A percentile compares a stretch with the other conserved stretches of the same genome.
Evolutionary conservation across 2,113 vertebrate species (phyloP).

Genomic region (Lophotis ruficrista): DNA sequence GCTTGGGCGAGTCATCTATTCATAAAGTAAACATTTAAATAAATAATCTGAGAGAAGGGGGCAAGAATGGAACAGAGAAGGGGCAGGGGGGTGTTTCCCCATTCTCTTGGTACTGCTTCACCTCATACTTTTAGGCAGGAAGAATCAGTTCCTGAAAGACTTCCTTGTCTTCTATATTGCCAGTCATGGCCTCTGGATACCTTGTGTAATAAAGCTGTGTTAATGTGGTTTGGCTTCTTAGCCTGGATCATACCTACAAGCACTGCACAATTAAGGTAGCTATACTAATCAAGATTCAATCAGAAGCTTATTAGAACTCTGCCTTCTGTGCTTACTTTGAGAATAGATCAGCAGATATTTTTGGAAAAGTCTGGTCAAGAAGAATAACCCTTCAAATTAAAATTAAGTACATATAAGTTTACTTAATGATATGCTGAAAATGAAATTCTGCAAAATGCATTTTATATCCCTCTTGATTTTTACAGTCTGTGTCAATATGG

Average conservation of each 20-base stretch:
- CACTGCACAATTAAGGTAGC: neutral
- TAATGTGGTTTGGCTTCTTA: neutral
- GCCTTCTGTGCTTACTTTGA: neutral
- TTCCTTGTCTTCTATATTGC: neutral
- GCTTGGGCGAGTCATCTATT: neutral
- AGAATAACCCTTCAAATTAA: neutral
- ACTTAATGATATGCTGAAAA: neutral
- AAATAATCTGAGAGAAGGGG: neutral
- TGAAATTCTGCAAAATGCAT: neutral
- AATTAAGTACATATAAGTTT: neutral
- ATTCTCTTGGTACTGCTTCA: neutral
- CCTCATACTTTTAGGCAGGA: neutral
- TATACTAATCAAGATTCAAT: neutral
- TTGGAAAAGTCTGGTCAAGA: neutral
- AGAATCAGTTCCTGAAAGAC: neutral
- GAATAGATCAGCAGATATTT: neutral
- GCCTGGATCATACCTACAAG: neutral
- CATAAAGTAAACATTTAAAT: neutral
- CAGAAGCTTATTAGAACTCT: neutral
- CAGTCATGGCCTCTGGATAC: neutral
- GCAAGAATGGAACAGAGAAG: neutral
- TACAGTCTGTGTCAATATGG: neutral
- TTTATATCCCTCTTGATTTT: neutral
- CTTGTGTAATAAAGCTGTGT: neutral
- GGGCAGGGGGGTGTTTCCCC: neutral